These are phyloP conservation scores for Onychostoma macrolepis DNA, from an alignment of 2,113 vertebrate species.

Conservation along the genomic window DNA sequence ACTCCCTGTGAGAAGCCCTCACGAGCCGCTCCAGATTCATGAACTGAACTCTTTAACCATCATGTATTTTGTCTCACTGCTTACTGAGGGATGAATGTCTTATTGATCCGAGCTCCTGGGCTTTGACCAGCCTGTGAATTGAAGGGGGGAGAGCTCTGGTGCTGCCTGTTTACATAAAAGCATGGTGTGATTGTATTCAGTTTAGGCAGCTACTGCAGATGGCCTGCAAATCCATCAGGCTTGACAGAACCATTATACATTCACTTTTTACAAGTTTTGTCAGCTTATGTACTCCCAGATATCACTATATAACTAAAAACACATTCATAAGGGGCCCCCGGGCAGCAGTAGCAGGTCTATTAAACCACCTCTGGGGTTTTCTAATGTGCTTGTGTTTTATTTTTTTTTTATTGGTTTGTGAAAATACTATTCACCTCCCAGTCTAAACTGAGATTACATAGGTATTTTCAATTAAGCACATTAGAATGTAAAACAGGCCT, in stretches of 20 bases:
- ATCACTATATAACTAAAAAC: conserved; percentile 75
- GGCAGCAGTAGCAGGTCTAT: conserved; percentile 36
- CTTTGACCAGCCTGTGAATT: conserved; percentile 53
- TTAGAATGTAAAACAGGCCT: conserved; percentile 46
- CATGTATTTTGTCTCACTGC: conserved; percentile 66
- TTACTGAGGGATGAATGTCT: conserved; percentile 65
- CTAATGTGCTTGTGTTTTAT: conserved; percentile 41
- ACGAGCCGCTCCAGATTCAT: conserved; percentile 56
- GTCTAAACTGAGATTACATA: conserved; percentile 44
- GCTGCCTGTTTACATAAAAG: conserved; percentile 71
- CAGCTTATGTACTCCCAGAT: conserved; percentile 68
- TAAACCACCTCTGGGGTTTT: conserved; percentile 37
- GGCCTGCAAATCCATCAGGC: conserved; percentile 76
- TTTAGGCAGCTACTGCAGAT: conserved; percentile 70
- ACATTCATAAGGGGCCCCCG: conserved; percentile 63
- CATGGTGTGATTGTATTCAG: conserved; percentile 69
- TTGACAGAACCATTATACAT: conserved; percentile 77
- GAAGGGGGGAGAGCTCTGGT: conserved; percentile 51
- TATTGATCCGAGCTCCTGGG: conserved; percentile 68
- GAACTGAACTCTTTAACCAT: conserved; percentile 64
- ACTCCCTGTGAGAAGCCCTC: conserved; percentile 53
- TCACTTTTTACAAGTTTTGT: conserved; percentile 71
- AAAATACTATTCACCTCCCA: conserved; percentile 34
- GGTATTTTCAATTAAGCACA: conserved; percentile 54
- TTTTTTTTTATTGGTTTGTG: conserved; percentile 45